Evolutionary conservation across 2,888 invertebrate species (phyloP), one percentile per base, ranked within the genome.

Genomic region (Drosophila colorata): DNA sequence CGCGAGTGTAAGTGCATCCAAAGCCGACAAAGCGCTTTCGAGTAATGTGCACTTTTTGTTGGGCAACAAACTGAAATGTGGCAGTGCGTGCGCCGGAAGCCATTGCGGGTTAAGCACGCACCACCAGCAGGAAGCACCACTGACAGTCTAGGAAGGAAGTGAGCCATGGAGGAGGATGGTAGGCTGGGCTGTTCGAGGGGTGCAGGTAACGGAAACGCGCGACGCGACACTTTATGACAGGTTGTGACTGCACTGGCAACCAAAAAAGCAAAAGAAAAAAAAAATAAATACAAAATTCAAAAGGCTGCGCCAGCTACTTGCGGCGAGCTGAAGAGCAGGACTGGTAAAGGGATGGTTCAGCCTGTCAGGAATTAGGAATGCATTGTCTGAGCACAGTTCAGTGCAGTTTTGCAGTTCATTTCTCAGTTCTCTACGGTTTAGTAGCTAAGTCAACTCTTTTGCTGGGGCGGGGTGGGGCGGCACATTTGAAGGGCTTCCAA

Each of bases 171-270:
- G 25, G 23, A 14, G 13, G 14, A 1, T 9, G 16, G 33, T 3
- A 9, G 9, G 28, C 2, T 9, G 9, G 9, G 28, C 28, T 28
- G 28, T 2, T 28, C 2, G 28, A 2, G 28, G 33, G 33, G 41
- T 6, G 43, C 61, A 53, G 63, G 53, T 57, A 69, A 60, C 80
- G 86, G 80, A 80, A 80, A 33, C 69, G 48, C 65, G 60, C 65
- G 64, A 57, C 69, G 84, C 84, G 85, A 87, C 84, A 83, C 78
- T 83, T 82, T 86, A 76, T 83, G 80, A 80, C 75, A 67, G 63
- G 67, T 68, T 69, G 67, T 53, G 83, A 64, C 71, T 58, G 57
- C 48, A 56, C 33, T 67, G 70, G 56, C 65, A 69, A 65, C 37
- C 67, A 55, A 63, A 61, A 60, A 18, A 35, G n/a, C 31, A 14